These are phyloP conservation scores for Stichodactyla mertensii DNA, from an alignment of 64 coral and sea anemone genomes.

Conservation along the genomic window DNA sequence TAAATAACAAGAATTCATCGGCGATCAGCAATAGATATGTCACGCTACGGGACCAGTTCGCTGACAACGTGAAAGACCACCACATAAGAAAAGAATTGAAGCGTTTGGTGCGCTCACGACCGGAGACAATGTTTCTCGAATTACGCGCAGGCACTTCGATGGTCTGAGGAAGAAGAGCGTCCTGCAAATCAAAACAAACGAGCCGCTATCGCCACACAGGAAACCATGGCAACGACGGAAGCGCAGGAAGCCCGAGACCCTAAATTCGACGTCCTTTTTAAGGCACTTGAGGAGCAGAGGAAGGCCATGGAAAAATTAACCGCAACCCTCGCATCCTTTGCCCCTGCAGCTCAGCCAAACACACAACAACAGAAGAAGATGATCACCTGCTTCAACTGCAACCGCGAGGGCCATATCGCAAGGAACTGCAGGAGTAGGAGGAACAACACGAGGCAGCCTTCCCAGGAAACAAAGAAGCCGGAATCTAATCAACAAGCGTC, in stretches of 20 bases:
- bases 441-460: background rate
- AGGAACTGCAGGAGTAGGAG: background rate
- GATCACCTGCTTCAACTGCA: no score
- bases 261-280: background rate
- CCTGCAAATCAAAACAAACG: background rate
- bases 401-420: background rate
- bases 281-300: conserved; percentile 17
- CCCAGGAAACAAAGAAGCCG: background rate
- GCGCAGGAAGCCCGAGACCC: background rate
- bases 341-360: no score
- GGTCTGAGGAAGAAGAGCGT: conserved; percentile 42
- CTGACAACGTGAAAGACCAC: conserved; percentile 56
- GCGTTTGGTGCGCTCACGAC: conserved; percentile 8
- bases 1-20: no score
- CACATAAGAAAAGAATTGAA: conserved; percentile 35
- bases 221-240: background rate
- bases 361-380: no score
- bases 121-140: conserved; percentile 32
- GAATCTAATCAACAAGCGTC: background rate
- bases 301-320: background rate
- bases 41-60: conserved; percentile 49
- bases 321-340: no score
- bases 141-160: conserved; percentile 40
- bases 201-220: background rate
- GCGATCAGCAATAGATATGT: background rate